Evolutionary conservation across 2,888 invertebrate species (phyloP).

Genomic region (Andrena chrysosceles): DNA sequence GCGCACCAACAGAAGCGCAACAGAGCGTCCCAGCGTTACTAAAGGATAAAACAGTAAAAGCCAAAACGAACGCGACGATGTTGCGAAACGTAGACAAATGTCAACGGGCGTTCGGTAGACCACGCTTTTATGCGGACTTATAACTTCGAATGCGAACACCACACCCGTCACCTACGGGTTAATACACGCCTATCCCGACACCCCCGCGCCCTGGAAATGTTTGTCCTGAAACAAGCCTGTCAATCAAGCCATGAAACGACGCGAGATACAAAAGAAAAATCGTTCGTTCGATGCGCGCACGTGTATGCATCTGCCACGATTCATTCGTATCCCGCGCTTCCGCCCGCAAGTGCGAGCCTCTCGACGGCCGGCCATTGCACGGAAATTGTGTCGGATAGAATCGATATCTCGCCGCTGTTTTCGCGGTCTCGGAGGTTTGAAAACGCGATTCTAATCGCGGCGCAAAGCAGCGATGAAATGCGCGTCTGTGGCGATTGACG

Average conservation of each 20-base stretch:
- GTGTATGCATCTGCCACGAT: not conserved
- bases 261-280: slow-evolving; percentile 34
- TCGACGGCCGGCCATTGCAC: slow-evolving; percentile 11
- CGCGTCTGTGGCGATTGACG: not conserved
- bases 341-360: slow-evolving; percentile 13
- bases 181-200: not conserved
- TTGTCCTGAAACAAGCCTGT: slow-evolving; percentile 37
- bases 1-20: not conserved
- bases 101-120: not conserved
- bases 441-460: slow-evolving; percentile 33
- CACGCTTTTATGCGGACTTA: slow-evolving; percentile 1
- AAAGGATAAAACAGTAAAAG: not conserved
- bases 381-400: slow-evolving; percentile 62
- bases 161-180: slow-evolving; percentile 2
- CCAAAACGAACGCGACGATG: not conserved
- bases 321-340: slow-evolving; percentile 34
- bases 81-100: not conserved
- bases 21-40: not conserved
- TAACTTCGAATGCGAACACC: not conserved
- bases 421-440: slow-evolving; percentile 12
- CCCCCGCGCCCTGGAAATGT: not conserved
- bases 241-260: slow-evolving; percentile 48
- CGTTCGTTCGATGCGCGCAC: slow-evolving; percentile 3
- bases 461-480: slow-evolving; percentile 16
- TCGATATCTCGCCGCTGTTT: slow-evolving; percentile 63